Evolutionary conservation across 2,113 vertebrate genomes (phyloP), one percentile per base, ranked within the genome.

Genomic region (Mellivora capensis): DNA sequence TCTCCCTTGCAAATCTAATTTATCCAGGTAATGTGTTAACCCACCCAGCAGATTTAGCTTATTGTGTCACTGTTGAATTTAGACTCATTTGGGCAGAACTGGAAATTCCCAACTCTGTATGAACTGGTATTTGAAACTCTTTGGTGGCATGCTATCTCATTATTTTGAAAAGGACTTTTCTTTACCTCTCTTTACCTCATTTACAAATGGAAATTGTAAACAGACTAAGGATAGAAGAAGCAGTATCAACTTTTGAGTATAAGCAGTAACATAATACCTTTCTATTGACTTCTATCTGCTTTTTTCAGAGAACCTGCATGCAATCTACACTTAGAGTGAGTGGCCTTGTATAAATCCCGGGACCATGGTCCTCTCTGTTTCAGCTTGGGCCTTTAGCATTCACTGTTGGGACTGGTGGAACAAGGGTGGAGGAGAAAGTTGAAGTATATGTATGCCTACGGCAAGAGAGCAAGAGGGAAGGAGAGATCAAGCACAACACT

Each of bases 1-100:
- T 91, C 52, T 94, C 42, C 64, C 27, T 88, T 85, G 90, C n/a
- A 91, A 71, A 91, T 76, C 64, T 49, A 86, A 94, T 97, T 89
- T 91, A 83, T 72, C 85, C 93, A 95, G 93, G 90, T 96, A 79
- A 93, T 62, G 29, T 77, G 20, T 57, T 57, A 44, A 71, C 37
- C 92, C 59, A 71, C 23, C 71, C 87, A 85, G 80, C n/a, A 97
- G 90, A 80, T 89, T 92, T 82, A 79, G 64, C 31, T 88, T 49
- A 47, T 96, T 95, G 52, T 57, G n/a, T 87, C 80, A 13, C 54
- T 64, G 25, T 74, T 94, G 77, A 90, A 79, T 94, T 93, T 92
- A 84, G 64, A 91, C 72, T 91, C 39, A 71, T 90, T 94, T 95
- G 34, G 77, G 39, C 52, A 69, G 34, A 47, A 64, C 7, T 91